phyloP scores from a whole-genome alignment of 30 jellyfish, hydroid and myxozoan genomes.

The Aurelia sp. region DNA sequence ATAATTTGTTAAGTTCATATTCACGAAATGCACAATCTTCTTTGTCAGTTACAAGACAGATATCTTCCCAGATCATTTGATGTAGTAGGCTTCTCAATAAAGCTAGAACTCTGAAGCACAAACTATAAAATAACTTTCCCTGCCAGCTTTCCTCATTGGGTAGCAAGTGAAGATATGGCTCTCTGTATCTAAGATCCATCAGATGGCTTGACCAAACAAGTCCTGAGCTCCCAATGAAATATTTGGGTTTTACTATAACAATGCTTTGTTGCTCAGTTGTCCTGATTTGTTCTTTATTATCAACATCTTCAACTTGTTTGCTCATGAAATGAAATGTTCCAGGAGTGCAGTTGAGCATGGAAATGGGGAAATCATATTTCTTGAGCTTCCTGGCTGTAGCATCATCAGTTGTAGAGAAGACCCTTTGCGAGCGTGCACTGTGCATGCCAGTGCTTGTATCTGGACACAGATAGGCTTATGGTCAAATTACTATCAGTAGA shows the following conservation, averaged over 20 bases:
- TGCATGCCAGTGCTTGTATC: slow-evolving; percentile 56
- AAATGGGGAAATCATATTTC: slow-evolving; percentile 47
- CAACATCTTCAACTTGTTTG: slow-evolving; percentile 7
- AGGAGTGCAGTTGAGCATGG: slow-evolving; percentile 61
- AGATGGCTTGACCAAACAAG: slow-evolving; percentile 53
- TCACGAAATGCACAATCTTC: slow-evolving; percentile 11
- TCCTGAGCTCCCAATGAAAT: slow-evolving; percentile 62
- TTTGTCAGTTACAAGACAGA: neutral
- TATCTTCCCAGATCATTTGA: neutral
- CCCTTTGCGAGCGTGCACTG: slow-evolving; percentile 54
- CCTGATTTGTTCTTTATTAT: slow-evolving; percentile 19
- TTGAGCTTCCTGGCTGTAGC: slow-evolving; percentile 44
- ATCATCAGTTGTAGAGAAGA: slow-evolving; percentile 44
- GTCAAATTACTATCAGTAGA: neutral
- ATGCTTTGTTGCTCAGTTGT: slow-evolving; percentile 41
- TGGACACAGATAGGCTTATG: slow-evolving; percentile 35
- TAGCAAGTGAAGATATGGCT: slow-evolving; percentile 29
- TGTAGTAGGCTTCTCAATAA: slow-evolving; percentile 12
- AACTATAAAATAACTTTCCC: neutral
- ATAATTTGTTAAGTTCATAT: slow-evolving; percentile 5
- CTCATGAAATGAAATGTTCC: slow-evolving; percentile 32
- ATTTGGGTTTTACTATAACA: slow-evolving; percentile 54
- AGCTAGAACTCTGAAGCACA: slow-evolving; percentile 10
- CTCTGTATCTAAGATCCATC: slow-evolving; percentile 33
- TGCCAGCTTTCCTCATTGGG: slow-evolving; percentile 11